Evolutionary conservation across 2,797 vertebrate genomes (phyloP), one percentile per base, ranked within the genome.

Genomic region (Alcedo atthis): DNA sequence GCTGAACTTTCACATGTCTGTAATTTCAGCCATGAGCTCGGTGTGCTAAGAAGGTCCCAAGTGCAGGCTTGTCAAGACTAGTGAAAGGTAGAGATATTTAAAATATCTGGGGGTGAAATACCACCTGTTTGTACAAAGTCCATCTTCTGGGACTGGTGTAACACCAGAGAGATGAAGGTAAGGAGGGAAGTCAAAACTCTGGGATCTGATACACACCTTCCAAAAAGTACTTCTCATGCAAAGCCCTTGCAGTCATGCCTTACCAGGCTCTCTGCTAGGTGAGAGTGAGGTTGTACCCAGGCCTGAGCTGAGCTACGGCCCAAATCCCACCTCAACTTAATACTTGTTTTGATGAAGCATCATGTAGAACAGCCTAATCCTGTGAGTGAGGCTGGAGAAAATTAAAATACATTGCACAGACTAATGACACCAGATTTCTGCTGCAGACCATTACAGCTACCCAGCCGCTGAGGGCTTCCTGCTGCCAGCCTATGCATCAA

Each of bases 241-340:
- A 40, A 59, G 73, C 18, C 32, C 37, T 18, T 17, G 24, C 30
- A 48, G 6, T 5, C 10, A 8, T 0, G 0, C 76, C 57, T 79
- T 58, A 25, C 8, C 57, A 82, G 67, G 40, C 46, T 85, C 43
- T 49, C 59, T 76, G 49, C 70, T 42, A 32, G 9, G 25, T 51
- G 15, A 51, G 49, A 68, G 61, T 32, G 35, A 84, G 42, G 28
- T 81, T 64, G 45, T 1, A 2, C 37, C 1, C 1, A 61, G 55
- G 66, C 33, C 40, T 51, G 35, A 18, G 55, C 58, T 58, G 61
- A 85, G 92, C 75, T 93, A 37, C 64, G 68, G 81, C 66, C 78
- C 67, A 63, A 20, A 66, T 66, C 48, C 25, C 30, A 14, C 6
- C 64, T 32, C 76, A 83, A 73, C 8, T 19, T n/a, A 54, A 25